Base-by-base conservation (phyloP, 2,888 invertebrate species). In the Coelopa pilipes region DNA sequence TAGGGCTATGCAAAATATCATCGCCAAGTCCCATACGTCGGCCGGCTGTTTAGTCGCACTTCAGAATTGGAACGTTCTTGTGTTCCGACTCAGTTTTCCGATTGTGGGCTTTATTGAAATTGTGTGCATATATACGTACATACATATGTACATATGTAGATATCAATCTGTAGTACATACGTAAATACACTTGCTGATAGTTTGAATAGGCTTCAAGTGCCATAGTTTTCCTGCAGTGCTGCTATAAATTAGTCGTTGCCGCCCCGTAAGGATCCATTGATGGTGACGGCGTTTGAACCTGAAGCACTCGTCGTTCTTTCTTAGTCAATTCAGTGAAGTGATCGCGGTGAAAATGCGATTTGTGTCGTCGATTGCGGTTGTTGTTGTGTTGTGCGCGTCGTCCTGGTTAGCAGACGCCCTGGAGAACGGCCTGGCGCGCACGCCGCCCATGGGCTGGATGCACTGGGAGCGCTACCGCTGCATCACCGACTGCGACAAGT, bases 361-460 rank as follows among this genome's bases (percentile, higher is more conserved):
- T 34, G 12, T 46, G 19, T n/a, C 19, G n/a, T 21, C 21, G 17
- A 21, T 19, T 45, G 9, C 21, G 17, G 15, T 19, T 45, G 9
- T 65, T 45, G 60, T 46, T 9, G 55, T 46, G 46, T 17, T 71
- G 17, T 19, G 55, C 5, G 11, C 55, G 7, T 46, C 65, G 12
- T 63, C 63, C 55, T 71, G 71, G 34, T 63, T 21, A 15, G 65
- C 46, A 15, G 46, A 63, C 46, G 76, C 82, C 17, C 81, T 91
- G 73, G 89, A 91, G 72, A 92, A 92, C 88, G 92, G 92, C 0
- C 81, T 92, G 67, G 91, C 91, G 0, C 81, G 85, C 74, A 92
- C 90, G n/a, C 92, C 92, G 9, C 92, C 92, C 1, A 92, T 92
- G 92, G 92, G 92, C 9, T 92, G 92, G 92, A 89, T 92, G 88